Evolutionary conservation across 2,797 vertebrate species (phyloP).

Genomic region (Lutjanus campechanus): DNA sequence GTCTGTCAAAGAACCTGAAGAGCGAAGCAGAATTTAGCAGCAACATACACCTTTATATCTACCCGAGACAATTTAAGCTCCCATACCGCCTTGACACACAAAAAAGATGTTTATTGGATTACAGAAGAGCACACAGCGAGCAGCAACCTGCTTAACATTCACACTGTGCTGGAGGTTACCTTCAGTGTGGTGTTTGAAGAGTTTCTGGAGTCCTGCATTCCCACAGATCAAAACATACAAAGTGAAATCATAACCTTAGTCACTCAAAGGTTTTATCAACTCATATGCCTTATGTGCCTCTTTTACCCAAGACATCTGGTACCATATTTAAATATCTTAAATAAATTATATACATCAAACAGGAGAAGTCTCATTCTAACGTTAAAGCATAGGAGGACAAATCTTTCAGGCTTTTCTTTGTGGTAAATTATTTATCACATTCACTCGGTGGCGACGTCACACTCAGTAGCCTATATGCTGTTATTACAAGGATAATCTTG

Average conservation of each 20-base stretch:
- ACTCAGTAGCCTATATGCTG: no score
- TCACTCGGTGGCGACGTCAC: no score
- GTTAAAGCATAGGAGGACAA: not conserved
- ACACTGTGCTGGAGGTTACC: conserved; percentile 25
- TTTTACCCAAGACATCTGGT: not conserved
- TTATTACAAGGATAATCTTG: no score
- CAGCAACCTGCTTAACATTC: conserved; percentile 33
- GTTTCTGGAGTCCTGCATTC: not conserved
- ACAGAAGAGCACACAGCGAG: conserved; percentile 16
- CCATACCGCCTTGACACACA: not conserved
- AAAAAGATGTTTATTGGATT: conserved; percentile 30
- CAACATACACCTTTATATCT: conserved; percentile 17
- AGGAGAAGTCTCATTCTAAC: not conserved
- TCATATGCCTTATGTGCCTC: not conserved
- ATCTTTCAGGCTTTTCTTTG: not conserved
- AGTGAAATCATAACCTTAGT: not conserved
- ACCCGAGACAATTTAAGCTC: conserved; percentile 23
- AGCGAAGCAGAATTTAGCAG: not conserved
- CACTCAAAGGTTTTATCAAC: not conserved
- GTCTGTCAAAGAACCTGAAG: not conserved
- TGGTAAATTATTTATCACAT: not conserved
- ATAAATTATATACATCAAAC: not conserved
- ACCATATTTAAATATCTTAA: not conserved
- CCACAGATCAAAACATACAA: not conserved
- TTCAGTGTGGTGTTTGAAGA: conserved; percentile 2